Percentiles rank a stretch among this genome's conserved stretches.
phyloP scores from a whole-genome alignment of 2,797 vertebrate species.

The Ciconia nigra region DNA sequence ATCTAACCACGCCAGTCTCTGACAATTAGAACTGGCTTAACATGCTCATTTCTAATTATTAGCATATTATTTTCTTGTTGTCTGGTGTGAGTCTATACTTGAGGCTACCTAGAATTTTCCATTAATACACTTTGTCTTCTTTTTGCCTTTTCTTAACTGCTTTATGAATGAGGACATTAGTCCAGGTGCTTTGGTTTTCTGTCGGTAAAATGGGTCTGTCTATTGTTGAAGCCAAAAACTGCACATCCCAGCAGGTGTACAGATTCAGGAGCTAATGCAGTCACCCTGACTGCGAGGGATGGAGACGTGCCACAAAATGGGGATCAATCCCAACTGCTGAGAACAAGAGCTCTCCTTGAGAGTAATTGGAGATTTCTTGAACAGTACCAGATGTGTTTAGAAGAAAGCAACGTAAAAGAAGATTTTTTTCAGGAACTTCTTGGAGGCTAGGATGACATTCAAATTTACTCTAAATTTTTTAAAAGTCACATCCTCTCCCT shows the following conservation, averaged over 20 bases:
- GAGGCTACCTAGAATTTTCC: not conserved
- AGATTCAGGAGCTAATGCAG: not conserved
- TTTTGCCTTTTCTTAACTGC: not conserved
- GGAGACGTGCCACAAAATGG: not conserved
- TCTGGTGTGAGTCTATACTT: not conserved
- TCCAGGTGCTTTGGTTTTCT: not conserved
- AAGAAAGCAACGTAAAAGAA: not conserved
- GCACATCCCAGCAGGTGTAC: not conserved
- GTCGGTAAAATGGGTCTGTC: not conserved
- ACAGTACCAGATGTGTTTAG: not conserved
- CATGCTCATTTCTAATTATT: not conserved
- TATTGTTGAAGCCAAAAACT: not conserved
- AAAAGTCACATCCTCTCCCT: not conserved
- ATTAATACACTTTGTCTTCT: not conserved
- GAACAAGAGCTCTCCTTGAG: not conserved
- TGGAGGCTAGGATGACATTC: not conserved
- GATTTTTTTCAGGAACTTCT: not conserved
- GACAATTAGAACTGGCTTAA: not conserved
- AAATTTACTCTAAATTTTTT: not conserved
- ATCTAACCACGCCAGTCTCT: not conserved
- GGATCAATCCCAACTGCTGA: not conserved
- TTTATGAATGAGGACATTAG: not conserved
- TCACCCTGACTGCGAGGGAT: not conserved
- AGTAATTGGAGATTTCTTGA: not conserved
- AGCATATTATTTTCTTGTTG: not conserved